Conservation (phyloP, 2,797 vertebrate species). For the Coranthus polyacanthus region DNA sequence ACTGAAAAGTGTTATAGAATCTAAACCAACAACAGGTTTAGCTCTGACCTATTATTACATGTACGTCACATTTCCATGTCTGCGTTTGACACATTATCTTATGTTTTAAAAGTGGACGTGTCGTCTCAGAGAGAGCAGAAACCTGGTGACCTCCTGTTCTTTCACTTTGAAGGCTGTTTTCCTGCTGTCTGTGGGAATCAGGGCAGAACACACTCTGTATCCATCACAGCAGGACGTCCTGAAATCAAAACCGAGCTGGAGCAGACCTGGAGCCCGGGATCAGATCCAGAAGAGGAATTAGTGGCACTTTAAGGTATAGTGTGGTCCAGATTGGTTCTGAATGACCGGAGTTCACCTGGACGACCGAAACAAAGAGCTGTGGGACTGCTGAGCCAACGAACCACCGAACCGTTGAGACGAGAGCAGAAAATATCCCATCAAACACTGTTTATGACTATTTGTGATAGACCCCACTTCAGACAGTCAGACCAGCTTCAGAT, state of each 20-base stretch:
- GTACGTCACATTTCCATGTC: no score
- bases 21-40: no score
- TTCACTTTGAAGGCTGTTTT: slow-evolving; percentile 33
- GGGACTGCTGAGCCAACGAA: slow-evolving; percentile 37
- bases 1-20: neutral
- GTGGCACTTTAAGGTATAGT: slow-evolving; percentile 50
- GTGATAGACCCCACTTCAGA: no score
- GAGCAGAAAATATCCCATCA: no score
- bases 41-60: no score
- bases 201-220: slow-evolving; percentile 62
- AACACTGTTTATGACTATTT: no score
- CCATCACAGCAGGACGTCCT: slow-evolving; percentile 53
- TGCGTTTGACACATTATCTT: no score
- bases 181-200: slow-evolving; percentile 59
- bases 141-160: slow-evolving; percentile 23
- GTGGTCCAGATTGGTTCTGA: slow-evolving; percentile 62
- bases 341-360: slow-evolving; percentile 51
- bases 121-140: neutral
- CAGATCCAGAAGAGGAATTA: slow-evolving; percentile 69
- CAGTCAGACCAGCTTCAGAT: no score
- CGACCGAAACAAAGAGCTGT: slow-evolving; percentile 67
- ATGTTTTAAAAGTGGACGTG: neutral
- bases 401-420: neutral
- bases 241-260: slow-evolving; percentile 67
- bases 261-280: slow-evolving; percentile 51